phyloP scores from a whole-genome alignment of 2,113 vertebrate species.

The Zosterops borbonicus region DNA sequence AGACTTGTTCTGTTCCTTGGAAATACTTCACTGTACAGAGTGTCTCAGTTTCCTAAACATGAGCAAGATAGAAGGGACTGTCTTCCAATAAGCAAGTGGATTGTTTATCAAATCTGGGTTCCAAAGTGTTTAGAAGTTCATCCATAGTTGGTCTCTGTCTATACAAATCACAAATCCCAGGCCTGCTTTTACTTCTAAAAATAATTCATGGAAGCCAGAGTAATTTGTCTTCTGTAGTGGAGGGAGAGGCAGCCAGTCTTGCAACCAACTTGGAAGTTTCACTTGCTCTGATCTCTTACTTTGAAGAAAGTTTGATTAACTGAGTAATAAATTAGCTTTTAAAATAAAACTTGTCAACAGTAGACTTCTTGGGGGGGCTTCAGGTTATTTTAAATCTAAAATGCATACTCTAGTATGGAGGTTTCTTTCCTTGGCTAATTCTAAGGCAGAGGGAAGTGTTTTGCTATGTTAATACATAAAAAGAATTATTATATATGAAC shows the following conservation, averaged over 20 bases:
- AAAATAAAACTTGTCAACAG: not conserved
- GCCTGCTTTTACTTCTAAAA: slow-evolving; percentile 8
- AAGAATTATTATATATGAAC: not conserved
- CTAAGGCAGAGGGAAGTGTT: not conserved
- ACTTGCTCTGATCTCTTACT: not conserved
- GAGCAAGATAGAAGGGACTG: not conserved
- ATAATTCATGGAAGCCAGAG: not conserved
- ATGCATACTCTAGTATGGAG: not conserved
- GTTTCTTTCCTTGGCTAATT: not conserved
- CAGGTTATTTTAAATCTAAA: not conserved
- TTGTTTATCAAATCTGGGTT: not conserved
- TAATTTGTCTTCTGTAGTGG: not conserved
- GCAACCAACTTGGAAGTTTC: not conserved
- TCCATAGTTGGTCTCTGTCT: not conserved
- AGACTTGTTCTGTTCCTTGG: not conserved
- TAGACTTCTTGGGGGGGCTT: not conserved
- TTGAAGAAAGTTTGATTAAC: not conserved
- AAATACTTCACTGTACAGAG: not conserved
- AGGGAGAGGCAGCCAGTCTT: not conserved
- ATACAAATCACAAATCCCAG: not conserved
- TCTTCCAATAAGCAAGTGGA: not conserved
- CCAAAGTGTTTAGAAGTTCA: not conserved
- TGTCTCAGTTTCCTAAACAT: not conserved
- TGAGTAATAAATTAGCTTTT: not conserved
- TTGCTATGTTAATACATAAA: not conserved